Evolutionary conservation across 2,113 vertebrate species (phyloP).

Genomic region (Halcyon senegalensis): DNA sequence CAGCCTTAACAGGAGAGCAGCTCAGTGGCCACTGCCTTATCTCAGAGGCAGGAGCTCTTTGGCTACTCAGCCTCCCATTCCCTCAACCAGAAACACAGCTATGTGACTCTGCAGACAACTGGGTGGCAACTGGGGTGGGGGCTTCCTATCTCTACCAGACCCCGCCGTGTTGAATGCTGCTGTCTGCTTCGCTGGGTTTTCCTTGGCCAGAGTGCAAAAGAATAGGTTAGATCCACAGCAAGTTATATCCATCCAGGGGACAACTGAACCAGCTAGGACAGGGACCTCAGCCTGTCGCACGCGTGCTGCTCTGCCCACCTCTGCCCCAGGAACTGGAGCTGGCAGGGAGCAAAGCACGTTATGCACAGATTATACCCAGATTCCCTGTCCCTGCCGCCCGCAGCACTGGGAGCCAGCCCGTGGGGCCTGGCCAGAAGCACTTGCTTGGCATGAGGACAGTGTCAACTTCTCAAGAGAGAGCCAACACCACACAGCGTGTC

Average conservation of each 20-base stretch:
- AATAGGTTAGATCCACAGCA: not conserved
- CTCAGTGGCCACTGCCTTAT: not conserved
- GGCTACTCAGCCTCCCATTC: not conserved
- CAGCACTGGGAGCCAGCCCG: not conserved
- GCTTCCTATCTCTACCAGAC: not conserved
- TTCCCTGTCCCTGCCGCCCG: not conserved
- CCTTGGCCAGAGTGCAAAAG: not conserved
- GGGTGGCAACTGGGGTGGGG: not conserved
- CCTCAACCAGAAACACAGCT: not conserved
- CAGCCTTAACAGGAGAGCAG: not conserved
- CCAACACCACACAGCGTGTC: rapidly evolving
- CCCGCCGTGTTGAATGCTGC: not conserved
- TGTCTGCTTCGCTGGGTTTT: not conserved
- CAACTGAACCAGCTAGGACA: not conserved
- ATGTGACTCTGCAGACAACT: not conserved
- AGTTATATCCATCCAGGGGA: not conserved
- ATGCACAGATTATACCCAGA: not conserved
- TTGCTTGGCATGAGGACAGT: rapidly evolving
- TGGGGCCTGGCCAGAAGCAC: not conserved
- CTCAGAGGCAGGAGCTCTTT: not conserved
- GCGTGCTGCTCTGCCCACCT: not conserved
- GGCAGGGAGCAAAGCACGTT: not conserved
- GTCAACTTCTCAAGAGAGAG: not conserved
- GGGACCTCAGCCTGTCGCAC: not conserved
- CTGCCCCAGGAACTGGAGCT: not conserved